These are phyloP conservation scores for Umimayanthus kanabou DNA, from an alignment of 92 coral and sea anemone species.

Conservation along the genomic window DNA sequence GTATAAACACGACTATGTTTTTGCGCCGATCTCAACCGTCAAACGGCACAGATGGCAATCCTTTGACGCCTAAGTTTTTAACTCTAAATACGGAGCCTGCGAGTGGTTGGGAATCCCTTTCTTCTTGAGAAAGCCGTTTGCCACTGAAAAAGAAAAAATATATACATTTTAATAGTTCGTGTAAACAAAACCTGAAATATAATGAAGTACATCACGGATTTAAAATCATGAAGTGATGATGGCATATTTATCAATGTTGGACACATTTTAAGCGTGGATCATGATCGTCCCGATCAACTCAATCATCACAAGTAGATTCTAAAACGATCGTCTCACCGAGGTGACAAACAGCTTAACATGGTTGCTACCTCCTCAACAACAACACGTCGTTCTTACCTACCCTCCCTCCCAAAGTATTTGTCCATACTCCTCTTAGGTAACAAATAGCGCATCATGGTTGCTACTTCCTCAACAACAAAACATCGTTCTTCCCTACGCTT, in stretches of 20 bases:
- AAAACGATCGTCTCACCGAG: conserved; percentile 6
- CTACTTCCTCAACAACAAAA: conserved; percentile 47
- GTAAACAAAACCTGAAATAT: neutral
- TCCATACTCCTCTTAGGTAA: conserved; percentile 34
- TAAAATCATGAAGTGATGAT: neutral
- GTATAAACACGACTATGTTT: neutral
- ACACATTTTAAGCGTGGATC: neutral
- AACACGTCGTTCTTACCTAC: conserved; percentile 29
- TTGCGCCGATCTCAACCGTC: conserved; percentile 59
- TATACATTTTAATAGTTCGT: neutral
- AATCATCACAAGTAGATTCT: neutral
- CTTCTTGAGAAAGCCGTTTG: conserved; percentile 64
- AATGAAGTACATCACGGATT: neutral
- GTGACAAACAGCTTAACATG: conserved; percentile 44
- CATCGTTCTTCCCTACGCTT: conserved; percentile 17
- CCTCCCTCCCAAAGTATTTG: neutral
- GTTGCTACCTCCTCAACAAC: conserved; percentile 55
- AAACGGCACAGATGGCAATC: conserved; percentile 70
- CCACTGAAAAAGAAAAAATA: conserved; percentile 42
- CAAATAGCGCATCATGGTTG: conserved; percentile 47
- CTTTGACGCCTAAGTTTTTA: conserved; percentile 73
- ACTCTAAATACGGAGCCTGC: conserved; percentile 86
- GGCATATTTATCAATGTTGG: no score
- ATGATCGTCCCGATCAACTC: neutral
- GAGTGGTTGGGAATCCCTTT: conserved; percentile 70